Evolutionary conservation across 2,888 invertebrate species (phyloP).

Genomic region (Mesorhabditis spiculigera): DNA sequence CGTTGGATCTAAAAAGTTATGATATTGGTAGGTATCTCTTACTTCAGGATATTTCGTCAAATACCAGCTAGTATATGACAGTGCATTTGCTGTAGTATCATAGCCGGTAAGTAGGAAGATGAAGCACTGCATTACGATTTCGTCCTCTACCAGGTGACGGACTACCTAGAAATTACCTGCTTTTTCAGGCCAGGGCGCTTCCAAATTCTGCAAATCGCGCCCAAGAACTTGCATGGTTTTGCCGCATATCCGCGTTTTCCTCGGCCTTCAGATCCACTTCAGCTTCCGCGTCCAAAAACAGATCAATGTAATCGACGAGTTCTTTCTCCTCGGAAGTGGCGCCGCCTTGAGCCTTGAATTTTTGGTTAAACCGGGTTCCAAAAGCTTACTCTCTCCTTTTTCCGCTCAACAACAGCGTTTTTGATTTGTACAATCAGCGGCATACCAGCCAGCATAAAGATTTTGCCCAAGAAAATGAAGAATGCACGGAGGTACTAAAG

Average conservation of each 20-base stretch:
- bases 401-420: slow-evolving; percentile 13
- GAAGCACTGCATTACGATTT: slow-evolving; percentile 59
- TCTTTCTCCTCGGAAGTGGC: background rate
- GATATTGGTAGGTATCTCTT: background rate
- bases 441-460: background rate
- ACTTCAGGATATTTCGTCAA: slow-evolving; percentile 60
- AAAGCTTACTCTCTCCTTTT: slow-evolving; percentile 16
- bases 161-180: background rate
- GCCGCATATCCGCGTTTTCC: background rate
- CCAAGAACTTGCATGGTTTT: background rate
- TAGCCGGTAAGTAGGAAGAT: slow-evolving; percentile 64
- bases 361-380: no score
- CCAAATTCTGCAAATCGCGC: background rate
- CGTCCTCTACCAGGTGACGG: slow-evolving; percentile 25
- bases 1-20: background rate
- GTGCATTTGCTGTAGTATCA: slow-evolving; percentile 63
- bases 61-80: slow-evolving; percentile 61
- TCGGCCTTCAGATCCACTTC: slow-evolving; percentile 23
- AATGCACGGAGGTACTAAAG: background rate
- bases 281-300: slow-evolving; percentile 37
- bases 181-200: background rate
- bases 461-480: background rate
- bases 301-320: slow-evolving; percentile 36
- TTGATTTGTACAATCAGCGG: slow-evolving; percentile 13
- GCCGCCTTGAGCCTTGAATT: background rate